Base-by-base conservation (phyloP, 2,113 vertebrate genomes). In the Nyctereutes procyonoides region DNA sequence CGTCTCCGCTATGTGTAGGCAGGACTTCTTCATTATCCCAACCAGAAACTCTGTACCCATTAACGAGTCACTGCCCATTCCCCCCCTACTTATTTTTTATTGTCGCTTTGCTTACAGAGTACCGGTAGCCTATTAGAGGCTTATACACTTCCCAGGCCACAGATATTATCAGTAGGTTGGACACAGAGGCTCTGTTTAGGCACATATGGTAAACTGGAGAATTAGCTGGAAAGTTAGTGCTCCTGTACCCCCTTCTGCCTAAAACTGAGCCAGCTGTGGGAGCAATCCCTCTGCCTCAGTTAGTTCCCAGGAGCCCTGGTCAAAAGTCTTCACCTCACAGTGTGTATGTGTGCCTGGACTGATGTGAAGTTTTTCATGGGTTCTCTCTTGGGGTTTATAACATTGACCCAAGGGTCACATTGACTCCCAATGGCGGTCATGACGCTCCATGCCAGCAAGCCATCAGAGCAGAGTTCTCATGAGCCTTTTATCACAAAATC, bases 351-450 rank as follows among this genome's bases (percentile, higher is more conserved):
- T 16, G 43, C 32, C 77, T 53, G 28, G 55, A 28, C 28, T 6
- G 60, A 55, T 1, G 0, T 10, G 22, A 14, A 22, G 7, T 62
- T 53, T 88, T 13, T 53, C 48, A 2, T 0, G 22, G 17, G 10
- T 56, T 55, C 17, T 53, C 88, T 77, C 19, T 43, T 7, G 0
- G 17, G 67, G 16, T 20, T 69, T 35, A 69, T n/a, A 69, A 69
- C 67, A 2, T 4, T n/a, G 67, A 69, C 67, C 67, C 67, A 19
- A 58, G 30, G 53, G 2, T 62, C 56, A 14, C 6, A 1, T 0
- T 16, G 43, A 32, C 56, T 80, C 7, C 13, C 20, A 3, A 4
- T 8, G 24, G 11, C 0, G 0, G 1, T 48, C 2, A 2, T 17
- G 3, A 32, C 0, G 6, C 67, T 30, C 22, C 6, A 3, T 12